These are phyloP conservation scores for Rhopilema esculentum DNA, from an alignment of 30 jellyfish, hydroid and myxozoan genomes.

Conservation along the genomic window DNA sequence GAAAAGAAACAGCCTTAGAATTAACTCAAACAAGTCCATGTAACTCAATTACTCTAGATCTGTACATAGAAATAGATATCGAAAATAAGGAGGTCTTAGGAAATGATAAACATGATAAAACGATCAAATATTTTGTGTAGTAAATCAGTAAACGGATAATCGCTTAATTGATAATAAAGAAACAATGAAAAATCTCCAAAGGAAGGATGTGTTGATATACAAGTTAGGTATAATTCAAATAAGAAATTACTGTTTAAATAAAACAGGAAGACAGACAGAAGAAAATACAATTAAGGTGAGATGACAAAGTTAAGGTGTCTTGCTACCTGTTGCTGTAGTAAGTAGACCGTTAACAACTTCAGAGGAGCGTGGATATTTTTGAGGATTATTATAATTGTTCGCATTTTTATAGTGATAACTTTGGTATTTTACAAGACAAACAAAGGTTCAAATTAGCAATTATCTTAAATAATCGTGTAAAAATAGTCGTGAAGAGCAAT, in stretches of 20 bases:
- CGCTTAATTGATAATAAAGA: background rate
- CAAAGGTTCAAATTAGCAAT: too few species aligned
- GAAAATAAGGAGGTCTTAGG: slow-evolving; percentile 16
- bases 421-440: too few species aligned
- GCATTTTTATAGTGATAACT: too few species aligned
- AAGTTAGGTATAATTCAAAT: background rate
- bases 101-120: slow-evolving; percentile 17
- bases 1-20: background rate
- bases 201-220: slow-evolving; percentile 17
- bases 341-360: too few species aligned
- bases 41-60: slow-evolving; percentile 5
- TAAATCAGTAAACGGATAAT: slow-evolving; percentile 1
- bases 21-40: background rate
- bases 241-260: background rate
- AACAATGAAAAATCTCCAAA: slow-evolving; percentile 7
- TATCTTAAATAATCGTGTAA: too few species aligned
- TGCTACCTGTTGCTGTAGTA: too few species aligned
- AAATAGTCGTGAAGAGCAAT: too few species aligned
- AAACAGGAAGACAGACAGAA: background rate
- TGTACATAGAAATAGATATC: background rate
- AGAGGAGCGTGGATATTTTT: too few species aligned
- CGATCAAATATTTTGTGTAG: background rate
- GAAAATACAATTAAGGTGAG: background rate
- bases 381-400: too few species aligned
- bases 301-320: background rate